Conservation (phyloP, 2,888 invertebrate genomes). For the Idaea biselata region DNA sequence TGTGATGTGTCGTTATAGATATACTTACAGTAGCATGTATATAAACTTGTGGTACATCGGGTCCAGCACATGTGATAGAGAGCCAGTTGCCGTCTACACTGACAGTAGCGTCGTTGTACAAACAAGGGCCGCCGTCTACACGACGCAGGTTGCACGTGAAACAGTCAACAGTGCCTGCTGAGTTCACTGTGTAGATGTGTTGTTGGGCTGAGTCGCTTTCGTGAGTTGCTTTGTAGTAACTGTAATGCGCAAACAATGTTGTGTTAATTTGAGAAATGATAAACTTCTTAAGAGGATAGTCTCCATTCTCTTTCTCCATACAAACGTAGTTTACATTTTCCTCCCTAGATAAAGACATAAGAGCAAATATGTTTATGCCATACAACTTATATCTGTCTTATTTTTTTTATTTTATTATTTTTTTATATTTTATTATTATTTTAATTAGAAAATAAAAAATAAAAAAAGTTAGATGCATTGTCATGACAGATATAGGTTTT, state of each 20-base stretch:
- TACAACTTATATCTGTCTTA: too few species aligned
- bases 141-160: constrained; percentile 86
- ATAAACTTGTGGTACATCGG: constrained; percentile 87
- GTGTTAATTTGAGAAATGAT: too few species aligned
- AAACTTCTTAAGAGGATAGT: too few species aligned
- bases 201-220: constrained; percentile 87
- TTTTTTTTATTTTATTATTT: too few species aligned
- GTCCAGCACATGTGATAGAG: constrained; percentile 90
- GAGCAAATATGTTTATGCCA: too few species aligned
- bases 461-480: too few species aligned
- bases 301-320: too few species aligned
- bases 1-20: constrained; percentile 82
- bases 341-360: too few species aligned
- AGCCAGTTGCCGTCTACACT: constrained; percentile 85
- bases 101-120: constrained; percentile 85
- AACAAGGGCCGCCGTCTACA: constrained; percentile 78
- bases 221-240: constrained; percentile 92
- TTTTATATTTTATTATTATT: too few species aligned
- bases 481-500: too few species aligned
- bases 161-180: constrained; percentile 81
- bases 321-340: too few species aligned
- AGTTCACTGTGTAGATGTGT: constrained; percentile 88
- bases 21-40: constrained; percentile 80
- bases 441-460: too few species aligned
- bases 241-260: constrained; percentile 47